phyloP scores from a whole-genome alignment of 2,888 invertebrate genomes.

The Chrysodeixis includens region DNA sequence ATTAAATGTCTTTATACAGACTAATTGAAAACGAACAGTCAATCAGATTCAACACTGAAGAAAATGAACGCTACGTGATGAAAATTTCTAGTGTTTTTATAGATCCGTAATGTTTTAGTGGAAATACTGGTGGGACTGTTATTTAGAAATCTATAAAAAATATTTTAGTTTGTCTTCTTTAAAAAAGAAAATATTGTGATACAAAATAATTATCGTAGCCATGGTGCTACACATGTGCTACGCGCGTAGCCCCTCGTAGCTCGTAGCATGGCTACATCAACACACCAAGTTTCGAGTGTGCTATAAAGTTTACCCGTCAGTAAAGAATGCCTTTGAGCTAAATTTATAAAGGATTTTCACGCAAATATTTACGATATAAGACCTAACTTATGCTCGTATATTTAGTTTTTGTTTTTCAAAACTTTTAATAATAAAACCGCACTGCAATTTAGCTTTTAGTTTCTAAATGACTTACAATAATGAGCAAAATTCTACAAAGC shows the following conservation, averaged over 20 bases:
- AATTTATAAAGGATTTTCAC: constrained; percentile 28
- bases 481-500: too few species aligned
- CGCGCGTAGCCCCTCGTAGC: constrained; percentile 39
- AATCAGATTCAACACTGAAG: constrained; percentile 36
- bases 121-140: too few species aligned
- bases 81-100: constrained; percentile 17
- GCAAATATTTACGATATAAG: constrained; percentile 15
- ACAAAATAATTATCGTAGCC: background rate
- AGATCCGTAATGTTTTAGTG: background rate
- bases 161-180: background rate
- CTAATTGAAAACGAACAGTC: constrained; percentile 39
- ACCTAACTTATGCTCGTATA: too few species aligned
- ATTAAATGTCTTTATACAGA: constrained; percentile 30
- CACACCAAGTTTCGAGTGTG: constrained; percentile 20
- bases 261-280: constrained; percentile 9
- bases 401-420: too few species aligned
- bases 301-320: background rate
- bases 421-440: too few species aligned
- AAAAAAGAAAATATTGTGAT: background rate
- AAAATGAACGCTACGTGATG: constrained; percentile 30
- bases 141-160: too few species aligned
- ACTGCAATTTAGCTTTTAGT: too few species aligned
- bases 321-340: constrained; percentile 14
- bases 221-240: constrained; percentile 28
- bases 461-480: too few species aligned